Evolutionary conservation across 2,113 vertebrate species (phyloP), one percentile per base, ranked within the genome.

Genomic region (Proteles cristata): DNA sequence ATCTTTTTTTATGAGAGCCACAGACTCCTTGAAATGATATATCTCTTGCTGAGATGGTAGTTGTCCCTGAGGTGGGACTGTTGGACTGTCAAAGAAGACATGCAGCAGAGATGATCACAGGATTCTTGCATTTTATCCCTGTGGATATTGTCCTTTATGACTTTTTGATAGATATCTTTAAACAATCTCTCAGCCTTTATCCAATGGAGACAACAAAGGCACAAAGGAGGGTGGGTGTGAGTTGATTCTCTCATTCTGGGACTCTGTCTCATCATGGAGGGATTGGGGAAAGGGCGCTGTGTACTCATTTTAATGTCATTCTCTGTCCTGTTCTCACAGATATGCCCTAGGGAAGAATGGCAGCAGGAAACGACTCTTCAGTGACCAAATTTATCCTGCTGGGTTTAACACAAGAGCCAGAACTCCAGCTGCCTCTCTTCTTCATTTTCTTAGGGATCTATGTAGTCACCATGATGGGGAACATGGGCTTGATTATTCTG

Each of bases 391-490:
- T 97, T 61, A 76, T 93, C 35, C 81, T 97, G 16, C 25, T 90
- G 74, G 96, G 94, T 14, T 76, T 97, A 43, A 90, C 91, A 76
- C 39, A 63, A 15, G 21, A 90, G 11, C 68, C 91, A 11, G 50
- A 71, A n/a, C 88, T 93, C 63, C 94, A 96, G 55, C 63, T 66
- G 11, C 92, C 95, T 7, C 65, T 97, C 28, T 97, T 97, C 68
- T 25, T 94, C 45, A 35, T 97, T 9, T 93, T 98, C 76, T 77
- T 97, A 1, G 35, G 31, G 25, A 74, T 95, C 17, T 97, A 94
- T 26, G 5, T 84, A 53, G 23, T 88, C 33, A 93, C 93, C 5
- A 2, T 94, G 33, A 1, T 90, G 35, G 96, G 96, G 35, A 98
- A 98, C 11, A 4, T 90, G 16, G 73, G 94, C 26, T 87, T 98